phyloP scores from a whole-genome alignment of 2,888 invertebrate genomes.

The Phortica magna region DNA sequence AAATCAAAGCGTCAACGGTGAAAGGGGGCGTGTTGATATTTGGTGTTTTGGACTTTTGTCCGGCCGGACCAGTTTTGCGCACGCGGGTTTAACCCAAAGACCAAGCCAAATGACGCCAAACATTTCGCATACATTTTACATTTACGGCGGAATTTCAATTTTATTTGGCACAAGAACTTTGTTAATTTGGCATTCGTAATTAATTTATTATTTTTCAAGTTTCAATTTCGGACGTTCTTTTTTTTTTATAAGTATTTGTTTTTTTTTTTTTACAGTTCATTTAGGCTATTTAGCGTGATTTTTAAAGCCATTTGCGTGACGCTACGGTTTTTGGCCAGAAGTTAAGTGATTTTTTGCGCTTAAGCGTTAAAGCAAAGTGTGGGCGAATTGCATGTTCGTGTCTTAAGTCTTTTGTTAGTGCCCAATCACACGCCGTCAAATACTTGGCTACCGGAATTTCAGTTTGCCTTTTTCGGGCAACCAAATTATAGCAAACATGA shows the following conservation, averaged over 20 bases:
- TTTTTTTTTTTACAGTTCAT: conserved; percentile 14
- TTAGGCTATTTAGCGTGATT: neutral
- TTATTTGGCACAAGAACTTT: conserved; percentile 1
- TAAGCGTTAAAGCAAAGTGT: neutral
- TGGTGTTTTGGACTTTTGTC: neutral
- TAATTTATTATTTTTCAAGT: conserved; percentile 2
- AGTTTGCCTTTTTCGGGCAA: conserved; percentile 3
- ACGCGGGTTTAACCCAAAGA: conserved; percentile 23
- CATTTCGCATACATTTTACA: neutral
- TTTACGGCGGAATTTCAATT: neutral
- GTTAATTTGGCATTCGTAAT: neutral
- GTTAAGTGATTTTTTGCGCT: neutral
- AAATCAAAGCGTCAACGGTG: neutral
- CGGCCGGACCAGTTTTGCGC: conserved; percentile 24
- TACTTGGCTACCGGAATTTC: conserved; percentile 16
- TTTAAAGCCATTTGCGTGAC: neutral
- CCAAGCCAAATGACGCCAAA: neutral
- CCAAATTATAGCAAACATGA: neutral
- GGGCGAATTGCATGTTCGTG: neutral
- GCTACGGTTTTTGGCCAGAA: neutral
- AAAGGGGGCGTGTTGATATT: conserved; percentile 9
- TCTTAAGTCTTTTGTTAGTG: conserved; percentile 9
- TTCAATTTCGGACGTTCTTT: neutral
- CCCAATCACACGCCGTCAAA: neutral
- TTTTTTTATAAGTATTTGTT: neutral